Percentiles rank a stretch among this genome's conserved stretches.
phyloP scores from a whole-genome alignment of 2,113 vertebrate genomes.

The Zosterops lateralis region DNA sequence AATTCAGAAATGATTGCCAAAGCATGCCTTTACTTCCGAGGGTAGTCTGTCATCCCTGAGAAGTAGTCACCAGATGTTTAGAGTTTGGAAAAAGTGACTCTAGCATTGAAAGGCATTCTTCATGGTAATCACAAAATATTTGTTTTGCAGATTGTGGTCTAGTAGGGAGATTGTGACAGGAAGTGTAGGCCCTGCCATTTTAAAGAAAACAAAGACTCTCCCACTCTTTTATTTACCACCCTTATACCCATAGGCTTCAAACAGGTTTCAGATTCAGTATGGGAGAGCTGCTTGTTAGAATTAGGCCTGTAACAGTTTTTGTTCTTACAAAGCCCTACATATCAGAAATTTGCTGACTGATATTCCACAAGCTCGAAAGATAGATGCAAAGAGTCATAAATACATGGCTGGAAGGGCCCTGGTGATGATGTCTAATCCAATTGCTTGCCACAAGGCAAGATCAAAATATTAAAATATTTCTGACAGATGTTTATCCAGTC shows the following conservation, averaged over 20 bases:
- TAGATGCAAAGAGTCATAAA: not conserved
- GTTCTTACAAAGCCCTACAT: not conserved
- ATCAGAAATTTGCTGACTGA: not conserved
- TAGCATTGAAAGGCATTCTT: not conserved
- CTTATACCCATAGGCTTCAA: not conserved
- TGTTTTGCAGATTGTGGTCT: not conserved
- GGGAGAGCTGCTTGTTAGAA: not conserved
- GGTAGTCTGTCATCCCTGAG: not conserved
- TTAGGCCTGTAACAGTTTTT: not conserved
- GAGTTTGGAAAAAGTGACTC: not conserved
- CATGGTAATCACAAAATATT: not conserved
- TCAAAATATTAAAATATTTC: not conserved
- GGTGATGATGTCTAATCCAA: not conserved
- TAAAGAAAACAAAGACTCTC: not conserved
- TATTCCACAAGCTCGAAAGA: not conserved
- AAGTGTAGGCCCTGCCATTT: not conserved
- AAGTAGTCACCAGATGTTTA: not conserved
- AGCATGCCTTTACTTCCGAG: not conserved
- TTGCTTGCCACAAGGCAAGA: not conserved
- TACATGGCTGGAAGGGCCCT: not conserved
- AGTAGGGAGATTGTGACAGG: not conserved
- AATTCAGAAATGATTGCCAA: not conserved
- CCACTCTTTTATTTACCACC: rapidly evolving
- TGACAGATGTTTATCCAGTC: slow-evolving; percentile 22
- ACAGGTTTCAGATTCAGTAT: not conserved